Evolutionary conservation across 35 echinoderm and acorn worm genomes (phyloP).

Genomic region (Apostichopus californicus): DNA sequence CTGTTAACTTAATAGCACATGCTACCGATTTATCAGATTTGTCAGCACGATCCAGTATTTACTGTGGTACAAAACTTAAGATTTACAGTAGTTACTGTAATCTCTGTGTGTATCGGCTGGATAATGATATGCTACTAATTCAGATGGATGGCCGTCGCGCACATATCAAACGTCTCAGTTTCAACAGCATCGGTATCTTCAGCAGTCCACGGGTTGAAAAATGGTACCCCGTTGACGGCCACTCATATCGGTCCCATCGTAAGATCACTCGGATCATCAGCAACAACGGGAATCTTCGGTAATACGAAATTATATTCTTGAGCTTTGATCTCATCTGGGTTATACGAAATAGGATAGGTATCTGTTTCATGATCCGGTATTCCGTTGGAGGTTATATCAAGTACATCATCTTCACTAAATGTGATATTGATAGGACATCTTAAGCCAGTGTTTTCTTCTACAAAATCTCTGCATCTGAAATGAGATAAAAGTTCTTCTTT

Average conservation of each 20-base stretch:
- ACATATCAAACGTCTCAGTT: slow-evolving; percentile 69
- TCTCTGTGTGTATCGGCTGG: neutral
- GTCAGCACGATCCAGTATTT: too few species aligned
- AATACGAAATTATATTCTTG: slow-evolving; percentile 42
- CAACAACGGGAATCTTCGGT: slow-evolving; percentile 51
- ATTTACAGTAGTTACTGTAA: too few species aligned
- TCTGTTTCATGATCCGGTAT: slow-evolving; percentile 71
- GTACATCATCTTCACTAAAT: neutral
- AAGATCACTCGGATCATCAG: slow-evolving; percentile 42
- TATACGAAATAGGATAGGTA: slow-evolving; percentile 37
- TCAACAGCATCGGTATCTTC: slow-evolving; percentile 64
- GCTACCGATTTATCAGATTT: too few species aligned
- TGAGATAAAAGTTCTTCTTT: too few species aligned
- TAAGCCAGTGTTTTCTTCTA: too few species aligned
- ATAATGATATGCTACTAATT: slow-evolving; percentile 76
- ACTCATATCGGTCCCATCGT: slow-evolving; percentile 70
- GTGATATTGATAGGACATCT: too few species aligned
- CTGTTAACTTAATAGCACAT: too few species aligned
- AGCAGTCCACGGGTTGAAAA: slow-evolving; percentile 68
- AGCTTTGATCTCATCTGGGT: slow-evolving; percentile 61
- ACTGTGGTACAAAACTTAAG: too few species aligned
- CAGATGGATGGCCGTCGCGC: slow-evolving; percentile 84
- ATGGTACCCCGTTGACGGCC: slow-evolving; percentile 72
- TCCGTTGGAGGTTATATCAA: slow-evolving; percentile 56
- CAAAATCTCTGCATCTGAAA: too few species aligned